A percentile compares a stretch with the other conserved stretches of the same genome.
These are phyloP conservation scores for Castor canadensis DNA, from an alignment of 2,113 vertebrate genomes.

Conservation along the genomic window DNA sequence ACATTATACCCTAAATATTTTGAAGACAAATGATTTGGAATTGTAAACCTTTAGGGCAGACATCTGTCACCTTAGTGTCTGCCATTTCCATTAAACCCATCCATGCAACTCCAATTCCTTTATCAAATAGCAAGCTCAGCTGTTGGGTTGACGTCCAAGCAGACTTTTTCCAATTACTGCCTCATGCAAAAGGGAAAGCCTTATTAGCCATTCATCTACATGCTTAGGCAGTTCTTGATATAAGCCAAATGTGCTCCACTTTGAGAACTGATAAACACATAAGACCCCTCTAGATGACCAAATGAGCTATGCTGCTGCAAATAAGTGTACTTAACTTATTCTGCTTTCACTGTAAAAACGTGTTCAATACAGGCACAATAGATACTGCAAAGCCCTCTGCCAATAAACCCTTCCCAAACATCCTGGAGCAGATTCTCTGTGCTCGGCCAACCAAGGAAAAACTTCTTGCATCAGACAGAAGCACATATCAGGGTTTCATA, in stretches of 20 bases:
- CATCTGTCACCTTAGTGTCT: constrained; percentile 1
- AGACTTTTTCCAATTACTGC: not conserved
- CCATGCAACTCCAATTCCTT: constrained; percentile 42
- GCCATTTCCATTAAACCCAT: constrained; percentile 33
- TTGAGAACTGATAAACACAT: constrained; percentile 19
- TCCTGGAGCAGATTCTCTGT: constrained; percentile 46
- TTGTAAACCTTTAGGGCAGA: constrained; percentile 24
- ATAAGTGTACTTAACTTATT: not conserved
- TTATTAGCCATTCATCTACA: constrained; percentile 21
- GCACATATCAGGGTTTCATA: constrained; percentile 61
- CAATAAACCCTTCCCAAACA: constrained; percentile 34
- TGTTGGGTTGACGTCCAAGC: constrained; percentile 56
- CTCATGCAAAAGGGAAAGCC: constrained; percentile 31
- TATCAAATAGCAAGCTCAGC: constrained; percentile 52
- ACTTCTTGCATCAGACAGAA: constrained; percentile 68
- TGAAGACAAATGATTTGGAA: constrained; percentile 56
- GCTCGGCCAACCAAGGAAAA: constrained; percentile 69
- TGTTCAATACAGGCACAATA: constrained; percentile 35
- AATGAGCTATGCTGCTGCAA: constrained; percentile 16
- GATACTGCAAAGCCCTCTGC: not conserved
- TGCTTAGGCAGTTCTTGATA: not conserved
- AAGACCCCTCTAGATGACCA: not conserved
- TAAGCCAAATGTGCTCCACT: constrained; percentile 17
- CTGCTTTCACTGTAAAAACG: constrained; percentile 49
- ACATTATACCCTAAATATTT: constrained; percentile 49